Conservation (phyloP, 2,797 vertebrate genomes). For the Craterocephalus amniculus region DNA sequence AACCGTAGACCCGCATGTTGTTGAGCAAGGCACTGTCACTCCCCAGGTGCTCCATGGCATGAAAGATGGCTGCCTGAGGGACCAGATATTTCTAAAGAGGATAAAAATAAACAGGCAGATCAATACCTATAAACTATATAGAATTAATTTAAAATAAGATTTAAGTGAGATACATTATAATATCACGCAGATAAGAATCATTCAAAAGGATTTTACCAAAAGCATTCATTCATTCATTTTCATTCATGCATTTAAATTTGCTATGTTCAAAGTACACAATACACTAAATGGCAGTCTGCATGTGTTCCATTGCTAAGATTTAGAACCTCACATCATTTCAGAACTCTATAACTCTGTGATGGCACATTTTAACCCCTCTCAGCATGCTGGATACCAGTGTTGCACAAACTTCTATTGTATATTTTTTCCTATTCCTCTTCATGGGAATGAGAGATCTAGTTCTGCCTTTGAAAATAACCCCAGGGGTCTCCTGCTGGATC, state of each 20-base stretch:
- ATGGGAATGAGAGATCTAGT: too few relatives aligned
- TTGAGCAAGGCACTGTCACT: slow-evolving; percentile 90
- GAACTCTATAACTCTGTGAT: too few relatives aligned
- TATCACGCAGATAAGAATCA: not conserved
- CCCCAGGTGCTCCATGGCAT: slow-evolving; percentile 83
- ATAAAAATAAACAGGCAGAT: slow-evolving; percentile 1
- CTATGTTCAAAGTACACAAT: too few relatives aligned
- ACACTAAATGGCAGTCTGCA: too few relatives aligned
- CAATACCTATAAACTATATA: not conserved
- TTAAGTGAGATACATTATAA: not conserved
- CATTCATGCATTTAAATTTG: too few relatives aligned
- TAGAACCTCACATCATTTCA: too few relatives aligned
- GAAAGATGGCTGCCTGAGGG: slow-evolving; percentile 94
- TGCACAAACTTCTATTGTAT: too few relatives aligned
- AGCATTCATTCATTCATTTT: too few relatives aligned
- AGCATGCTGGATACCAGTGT: too few relatives aligned
- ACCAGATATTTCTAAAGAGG: slow-evolving; percentile 92
- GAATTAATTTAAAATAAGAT: not conserved
- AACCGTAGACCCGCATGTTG: slow-evolving; percentile 98
- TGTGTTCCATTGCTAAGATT: too few relatives aligned
- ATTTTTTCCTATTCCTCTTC: too few relatives aligned
- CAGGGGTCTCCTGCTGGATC: not conserved
- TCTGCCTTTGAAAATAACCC: not conserved
- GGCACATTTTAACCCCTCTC: too few relatives aligned
- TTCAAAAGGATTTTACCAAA: not conserved